Evolutionary conservation across 2,113 vertebrate species (phyloP).

Genomic region (Myotis yumanensis): DNA sequence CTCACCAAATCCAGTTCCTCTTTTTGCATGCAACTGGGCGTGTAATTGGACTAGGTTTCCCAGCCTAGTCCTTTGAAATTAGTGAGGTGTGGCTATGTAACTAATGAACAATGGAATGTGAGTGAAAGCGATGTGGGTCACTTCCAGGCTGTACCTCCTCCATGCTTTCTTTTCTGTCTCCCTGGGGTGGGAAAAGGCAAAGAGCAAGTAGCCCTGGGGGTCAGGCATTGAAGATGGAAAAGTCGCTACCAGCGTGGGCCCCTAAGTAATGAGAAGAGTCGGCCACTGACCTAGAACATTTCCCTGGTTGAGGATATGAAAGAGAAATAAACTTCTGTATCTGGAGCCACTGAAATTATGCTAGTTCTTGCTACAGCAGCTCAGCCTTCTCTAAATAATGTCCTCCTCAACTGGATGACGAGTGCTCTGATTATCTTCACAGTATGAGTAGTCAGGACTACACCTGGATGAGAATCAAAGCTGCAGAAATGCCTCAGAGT

Average conservation of each 20-base stretch:
- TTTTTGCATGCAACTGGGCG: neutral
- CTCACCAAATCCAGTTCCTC: neutral
- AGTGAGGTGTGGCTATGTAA: neutral
- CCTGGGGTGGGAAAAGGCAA: neutral
- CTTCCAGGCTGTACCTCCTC: neutral
- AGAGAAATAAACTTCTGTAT: neutral
- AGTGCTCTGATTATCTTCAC: neutral
- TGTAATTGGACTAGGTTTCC: neutral
- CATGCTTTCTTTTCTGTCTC: neutral
- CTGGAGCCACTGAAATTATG: neutral
- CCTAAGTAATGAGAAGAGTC: neutral
- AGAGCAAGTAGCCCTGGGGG: neutral
- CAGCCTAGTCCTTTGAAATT: neutral
- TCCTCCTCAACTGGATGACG: neutral
- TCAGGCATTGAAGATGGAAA: neutral
- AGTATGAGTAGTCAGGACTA: neutral
- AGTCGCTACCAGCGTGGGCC: neutral
- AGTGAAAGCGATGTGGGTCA: neutral
- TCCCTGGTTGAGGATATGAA: neutral
- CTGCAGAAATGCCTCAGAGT: neutral
- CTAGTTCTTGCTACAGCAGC: neutral
- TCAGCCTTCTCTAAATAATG: neutral
- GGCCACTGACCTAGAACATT: neutral
- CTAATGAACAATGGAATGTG: neutral
- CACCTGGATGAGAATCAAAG: neutral